A percentile compares a stretch with the other conserved stretches of the same genome.
Conservation (phyloP, 2,888 invertebrate genomes). For the Melinaea marsaeus region DNA sequence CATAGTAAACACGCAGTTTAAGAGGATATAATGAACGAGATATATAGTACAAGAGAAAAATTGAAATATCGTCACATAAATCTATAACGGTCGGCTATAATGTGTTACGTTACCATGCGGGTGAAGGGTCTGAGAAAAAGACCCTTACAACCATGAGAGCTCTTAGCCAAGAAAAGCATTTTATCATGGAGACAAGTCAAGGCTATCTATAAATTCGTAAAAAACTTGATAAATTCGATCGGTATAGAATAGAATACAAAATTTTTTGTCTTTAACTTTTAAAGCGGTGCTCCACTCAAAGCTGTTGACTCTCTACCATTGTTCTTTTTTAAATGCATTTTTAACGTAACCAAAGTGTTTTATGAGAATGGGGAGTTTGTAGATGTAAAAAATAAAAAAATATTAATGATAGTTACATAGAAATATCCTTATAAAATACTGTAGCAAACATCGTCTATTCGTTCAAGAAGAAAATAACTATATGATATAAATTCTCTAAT, state of each 20-base stretch:
- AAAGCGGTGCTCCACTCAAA: neutral
- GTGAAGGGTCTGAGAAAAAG: conserved; percentile 34
- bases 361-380: too few relatives aligned
- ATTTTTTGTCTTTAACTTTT: neutral
- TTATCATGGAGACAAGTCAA: conserved; percentile 38
- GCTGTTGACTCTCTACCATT: neutral
- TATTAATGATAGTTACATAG: too few relatives aligned
- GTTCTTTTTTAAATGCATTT: too few relatives aligned
- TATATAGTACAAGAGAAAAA: neutral
- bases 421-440: too few relatives aligned
- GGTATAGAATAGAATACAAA: neutral
- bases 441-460: too few relatives aligned
- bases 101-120: conserved; percentile 36
- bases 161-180: conserved; percentile 38
- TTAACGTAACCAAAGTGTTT: too few relatives aligned
- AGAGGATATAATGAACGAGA: neutral
- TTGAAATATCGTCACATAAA: neutral
- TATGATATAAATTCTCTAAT: too few relatives aligned
- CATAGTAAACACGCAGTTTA: conserved; percentile 31
- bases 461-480: too few relatives aligned
- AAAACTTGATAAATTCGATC: conserved; percentile 16
- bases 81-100: conserved; percentile 32
- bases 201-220: conserved; percentile 33
- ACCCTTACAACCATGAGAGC: conserved; percentile 39
- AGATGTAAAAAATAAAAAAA: too few relatives aligned